phyloP scores from a whole-genome alignment of 30 jellyfish, hydroid and myxozoan genomes.

The Turritopsis dohrnii region DNA sequence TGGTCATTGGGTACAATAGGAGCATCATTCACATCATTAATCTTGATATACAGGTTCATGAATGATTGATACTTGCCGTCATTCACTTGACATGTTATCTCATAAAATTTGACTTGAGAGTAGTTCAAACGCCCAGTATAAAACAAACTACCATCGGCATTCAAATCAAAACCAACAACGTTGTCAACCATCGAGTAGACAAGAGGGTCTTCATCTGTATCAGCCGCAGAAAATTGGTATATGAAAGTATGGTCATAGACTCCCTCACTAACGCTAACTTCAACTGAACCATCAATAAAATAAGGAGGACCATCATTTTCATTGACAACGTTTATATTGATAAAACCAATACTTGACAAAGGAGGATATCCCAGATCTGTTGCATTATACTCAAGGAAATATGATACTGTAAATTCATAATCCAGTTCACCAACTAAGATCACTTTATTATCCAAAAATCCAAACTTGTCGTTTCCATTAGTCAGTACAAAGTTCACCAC shows the following conservation, averaged over 20 bases:
- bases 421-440: too few species aligned
- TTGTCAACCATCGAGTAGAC: not conserved
- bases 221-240: not conserved
- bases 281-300: too few species aligned
- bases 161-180: not conserved
- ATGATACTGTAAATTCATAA: too few species aligned
- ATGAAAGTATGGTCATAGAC: not conserved
- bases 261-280: not conserved
- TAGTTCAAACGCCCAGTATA: not conserved
- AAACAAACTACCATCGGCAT: not conserved
- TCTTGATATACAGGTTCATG: not conserved
- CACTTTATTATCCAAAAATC: too few species aligned
- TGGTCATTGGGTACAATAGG: constrained; percentile 17
- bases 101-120: not conserved
- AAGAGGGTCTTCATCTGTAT: constrained; percentile 2
- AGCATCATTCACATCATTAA: constrained; percentile 21
- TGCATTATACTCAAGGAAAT: not conserved
- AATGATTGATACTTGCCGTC: constrained; percentile 5
- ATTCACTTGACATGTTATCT: not conserved
- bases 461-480: too few species aligned
- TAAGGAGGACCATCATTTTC: constrained; percentile 15
- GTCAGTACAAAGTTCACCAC: too few species aligned
- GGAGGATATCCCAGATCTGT: constrained; percentile 2
- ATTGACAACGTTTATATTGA: not conserved
- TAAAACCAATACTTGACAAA: not conserved